Evolutionary conservation across 37 sponge, comb jelly and placozoan species (phyloP), one percentile per base, ranked within the genome.

Genomic region (Oopsacas minuta): DNA sequence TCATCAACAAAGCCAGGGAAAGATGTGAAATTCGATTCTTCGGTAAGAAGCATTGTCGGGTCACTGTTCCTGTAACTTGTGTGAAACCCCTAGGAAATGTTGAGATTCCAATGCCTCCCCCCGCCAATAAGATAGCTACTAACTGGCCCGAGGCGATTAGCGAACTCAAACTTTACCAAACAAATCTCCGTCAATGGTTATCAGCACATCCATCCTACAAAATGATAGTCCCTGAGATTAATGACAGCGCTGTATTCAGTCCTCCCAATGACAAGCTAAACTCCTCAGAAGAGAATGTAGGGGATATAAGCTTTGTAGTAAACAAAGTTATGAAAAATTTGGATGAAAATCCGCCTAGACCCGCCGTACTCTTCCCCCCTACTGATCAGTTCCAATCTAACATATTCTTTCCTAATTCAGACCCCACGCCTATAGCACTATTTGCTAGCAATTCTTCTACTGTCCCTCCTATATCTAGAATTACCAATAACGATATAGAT

Each of bases 21-120:
- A 89, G 90, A 83, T 94, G 91, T 82, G 94, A 97, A 37, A 92
- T 97, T 12, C 86, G 91, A 32, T 97, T 97, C 88, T 96, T 96
- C 90, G 97, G 97, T 20, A 90, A 91, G 52, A 91, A 95, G 46
- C 92, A 92, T 75, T 85, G 89, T 90, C 89, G 38, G 83, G 86
- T 17, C 22, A 20, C 75, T 34, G 75, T 61, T 3, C 28, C 75
- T 61, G 30, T 3, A 7, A 12, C 1, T 3, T 61, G 22, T 61
- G 75, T 61, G 75, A 25, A 12, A 25, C 75, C 75, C 75, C 22
- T 61, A 34, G 28, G 28, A n/a, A 34, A 61, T 34, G 7, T 5
- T 25, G 75, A 61, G 22, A 3, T 90, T 23, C 88, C 84, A 20
- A 89, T 88, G 1, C 91, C 94, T 20, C 88, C 88, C 5, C 91